Conservation (phyloP, 2,797 vertebrate species). For the Poecile montanus region DNA sequence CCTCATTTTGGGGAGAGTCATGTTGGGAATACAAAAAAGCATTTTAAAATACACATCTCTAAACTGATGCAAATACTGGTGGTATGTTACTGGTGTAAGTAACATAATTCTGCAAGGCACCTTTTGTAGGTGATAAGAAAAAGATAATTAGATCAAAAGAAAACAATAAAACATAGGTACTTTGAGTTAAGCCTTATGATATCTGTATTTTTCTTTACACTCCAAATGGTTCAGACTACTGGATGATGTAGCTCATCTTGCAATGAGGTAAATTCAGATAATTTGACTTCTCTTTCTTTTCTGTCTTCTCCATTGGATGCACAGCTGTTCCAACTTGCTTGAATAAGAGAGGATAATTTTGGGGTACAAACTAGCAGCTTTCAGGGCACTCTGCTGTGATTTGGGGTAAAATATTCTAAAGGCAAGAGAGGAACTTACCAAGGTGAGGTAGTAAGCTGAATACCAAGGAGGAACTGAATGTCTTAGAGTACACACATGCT, state of each 20-base stretch:
- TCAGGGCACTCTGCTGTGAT: neutral
- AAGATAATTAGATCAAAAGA: neutral
- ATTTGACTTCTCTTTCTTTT: neutral
- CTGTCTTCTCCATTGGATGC: neutral
- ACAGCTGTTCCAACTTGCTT: neutral
- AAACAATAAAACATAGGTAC: neutral
- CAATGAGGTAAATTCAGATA: neutral
- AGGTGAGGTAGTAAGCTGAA: neutral
- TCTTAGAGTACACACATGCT: neutral
- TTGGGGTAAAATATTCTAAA: neutral
- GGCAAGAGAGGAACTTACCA: neutral
- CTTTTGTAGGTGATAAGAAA: neutral
- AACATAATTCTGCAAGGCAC: neutral
- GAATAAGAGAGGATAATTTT: neutral
- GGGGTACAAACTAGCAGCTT: neutral
- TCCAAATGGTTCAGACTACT: neutral
- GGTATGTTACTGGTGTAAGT: neutral
- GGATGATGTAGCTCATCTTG: neutral
- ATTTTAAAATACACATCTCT: neutral
- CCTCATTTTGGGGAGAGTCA: neutral
- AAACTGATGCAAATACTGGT: neutral
- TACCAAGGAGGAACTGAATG: neutral
- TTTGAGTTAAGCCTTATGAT: neutral
- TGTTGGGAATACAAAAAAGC: neutral
- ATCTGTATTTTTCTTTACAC: neutral